A percentile compares a stretch with the other conserved stretches of the same genome.
These are phyloP conservation scores for Forbesichthys papilliferus DNA, from an alignment of 2,113 vertebrate species.

Conservation along the genomic window DNA sequence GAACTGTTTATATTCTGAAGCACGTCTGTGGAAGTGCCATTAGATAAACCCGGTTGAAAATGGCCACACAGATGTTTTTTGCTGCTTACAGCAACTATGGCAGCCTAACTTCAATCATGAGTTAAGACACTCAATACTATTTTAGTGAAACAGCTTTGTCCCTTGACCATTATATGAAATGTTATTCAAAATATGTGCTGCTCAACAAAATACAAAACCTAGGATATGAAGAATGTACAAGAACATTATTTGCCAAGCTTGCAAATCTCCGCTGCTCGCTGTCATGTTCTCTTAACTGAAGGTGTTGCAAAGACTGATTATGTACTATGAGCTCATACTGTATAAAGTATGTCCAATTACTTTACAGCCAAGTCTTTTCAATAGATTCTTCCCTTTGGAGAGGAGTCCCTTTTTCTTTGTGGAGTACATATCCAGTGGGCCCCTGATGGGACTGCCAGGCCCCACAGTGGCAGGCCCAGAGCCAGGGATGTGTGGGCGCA, in stretches of 20 bases:
- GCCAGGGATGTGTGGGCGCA: slow-evolving; percentile 81
- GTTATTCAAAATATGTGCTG: slow-evolving; percentile 56
- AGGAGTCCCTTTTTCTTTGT: slow-evolving; percentile 96
- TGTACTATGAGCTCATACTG: slow-evolving; percentile 41
- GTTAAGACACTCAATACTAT: slow-evolving; percentile 35
- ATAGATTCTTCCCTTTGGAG: slow-evolving; percentile 94
- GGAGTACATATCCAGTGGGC: slow-evolving; percentile 86
- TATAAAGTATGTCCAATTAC: slow-evolving; percentile 75
- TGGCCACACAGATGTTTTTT: background rate
- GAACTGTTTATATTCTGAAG: slow-evolving; percentile 14
- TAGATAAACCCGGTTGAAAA: slow-evolving; percentile 15
- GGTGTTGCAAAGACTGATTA: slow-evolving; percentile 22
- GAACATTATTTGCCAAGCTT: slow-evolving; percentile 62
- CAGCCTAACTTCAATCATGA: slow-evolving; percentile 28
- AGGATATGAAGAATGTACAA: slow-evolving; percentile 60
- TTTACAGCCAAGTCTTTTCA: slow-evolving; percentile 90
- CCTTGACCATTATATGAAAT: slow-evolving; percentile 42
- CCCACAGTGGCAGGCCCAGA: slow-evolving; percentile 84
- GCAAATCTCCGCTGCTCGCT: slow-evolving; percentile 73
- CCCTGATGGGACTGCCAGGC: slow-evolving; percentile 86
- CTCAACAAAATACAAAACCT: slow-evolving; percentile 62
- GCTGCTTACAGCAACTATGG: slow-evolving; percentile 13
- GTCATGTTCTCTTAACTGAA: slow-evolving; percentile 22
- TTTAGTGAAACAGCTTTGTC: slow-evolving; percentile 28
- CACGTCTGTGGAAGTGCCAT: background rate